phyloP scores from a whole-genome alignment of 2,797 vertebrate genomes.

The Macroramphosus scolopax region DNA sequence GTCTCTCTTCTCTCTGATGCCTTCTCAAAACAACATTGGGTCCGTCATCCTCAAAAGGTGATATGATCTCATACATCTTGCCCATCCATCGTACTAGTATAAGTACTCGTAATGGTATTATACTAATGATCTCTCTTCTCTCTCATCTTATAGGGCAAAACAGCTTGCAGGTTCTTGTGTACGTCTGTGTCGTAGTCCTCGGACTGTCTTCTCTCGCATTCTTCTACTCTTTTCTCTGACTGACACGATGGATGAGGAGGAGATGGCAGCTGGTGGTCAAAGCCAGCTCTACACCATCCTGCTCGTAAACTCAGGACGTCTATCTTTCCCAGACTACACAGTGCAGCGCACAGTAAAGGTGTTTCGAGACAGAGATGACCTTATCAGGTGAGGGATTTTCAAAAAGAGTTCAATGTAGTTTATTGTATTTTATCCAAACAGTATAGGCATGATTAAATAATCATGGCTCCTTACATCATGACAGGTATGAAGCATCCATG shows the following conservation, averaged over 20 bases:
- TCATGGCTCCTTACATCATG: conserved; percentile 4
- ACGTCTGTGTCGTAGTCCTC: conserved; percentile 76
- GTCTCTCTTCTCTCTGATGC: conserved; percentile 79
- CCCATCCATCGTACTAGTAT: too few species aligned
- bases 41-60: conserved; percentile 90
- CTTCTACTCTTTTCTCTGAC: conserved; percentile 91
- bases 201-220: conserved; percentile 86
- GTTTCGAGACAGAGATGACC: conserved; percentile 90
- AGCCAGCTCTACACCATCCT: conserved; percentile 88
- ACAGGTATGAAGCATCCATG: conserved; percentile 84
- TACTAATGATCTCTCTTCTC: conserved; percentile 5
- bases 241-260: conserved; percentile 88
- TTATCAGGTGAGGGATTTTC: conserved; percentile 80
- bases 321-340: conserved; percentile 86
- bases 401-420: not conserved
- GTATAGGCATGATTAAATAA: not conserved
- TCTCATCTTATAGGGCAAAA: conserved; percentile 81
- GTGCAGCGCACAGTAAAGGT: conserved; percentile 79
- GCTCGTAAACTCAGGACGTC: conserved; percentile 86
- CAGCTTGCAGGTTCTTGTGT: conserved; percentile 81
- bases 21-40: conserved; percentile 72
- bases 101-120: not conserved
- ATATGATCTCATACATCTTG: not conserved
- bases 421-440: not conserved
- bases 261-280: conserved; percentile 85